Conservation (phyloP, 2,113 vertebrate genomes). For the Aramus guarauna region DNA sequence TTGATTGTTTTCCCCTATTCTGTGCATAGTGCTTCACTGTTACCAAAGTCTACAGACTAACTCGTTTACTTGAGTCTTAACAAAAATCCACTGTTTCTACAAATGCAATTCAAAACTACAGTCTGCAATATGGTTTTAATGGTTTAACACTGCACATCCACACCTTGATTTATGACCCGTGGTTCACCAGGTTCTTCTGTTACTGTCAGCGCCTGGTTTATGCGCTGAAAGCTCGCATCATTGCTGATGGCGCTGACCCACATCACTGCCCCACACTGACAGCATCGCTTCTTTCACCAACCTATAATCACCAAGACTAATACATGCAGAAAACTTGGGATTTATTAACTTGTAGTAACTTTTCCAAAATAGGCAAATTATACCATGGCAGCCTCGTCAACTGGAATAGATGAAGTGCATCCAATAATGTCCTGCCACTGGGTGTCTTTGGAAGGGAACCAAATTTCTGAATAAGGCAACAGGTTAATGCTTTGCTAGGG, state of each 20-base stretch:
- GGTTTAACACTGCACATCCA: not conserved
- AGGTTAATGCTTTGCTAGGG: not conserved
- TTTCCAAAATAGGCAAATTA: not conserved
- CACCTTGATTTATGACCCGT: not conserved
- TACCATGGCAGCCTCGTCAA: not conserved
- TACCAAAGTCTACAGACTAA: not conserved
- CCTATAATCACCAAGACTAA: not conserved
- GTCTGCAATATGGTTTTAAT: not conserved
- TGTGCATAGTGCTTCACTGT: constrained; percentile 18
- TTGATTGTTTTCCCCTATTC: not conserved
- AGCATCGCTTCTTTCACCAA: not conserved
- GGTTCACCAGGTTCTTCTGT: not conserved
- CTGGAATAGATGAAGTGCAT: not conserved
- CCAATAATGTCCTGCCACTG: not conserved
- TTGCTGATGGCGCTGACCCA: not conserved
- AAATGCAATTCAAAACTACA: not conserved
- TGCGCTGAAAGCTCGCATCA: fast-evolving
- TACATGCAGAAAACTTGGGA: not conserved
- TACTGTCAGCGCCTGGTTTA: fast-evolving
- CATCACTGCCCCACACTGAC: not conserved
- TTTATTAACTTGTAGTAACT: not conserved
- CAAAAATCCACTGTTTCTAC: constrained; percentile 14
- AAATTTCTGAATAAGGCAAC: not conserved
- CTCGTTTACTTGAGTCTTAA: not conserved
- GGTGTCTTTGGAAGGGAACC: not conserved